Evolutionary conservation across 2,888 invertebrate species (phyloP).

Genomic region (Ormyrus thymus): DNA sequence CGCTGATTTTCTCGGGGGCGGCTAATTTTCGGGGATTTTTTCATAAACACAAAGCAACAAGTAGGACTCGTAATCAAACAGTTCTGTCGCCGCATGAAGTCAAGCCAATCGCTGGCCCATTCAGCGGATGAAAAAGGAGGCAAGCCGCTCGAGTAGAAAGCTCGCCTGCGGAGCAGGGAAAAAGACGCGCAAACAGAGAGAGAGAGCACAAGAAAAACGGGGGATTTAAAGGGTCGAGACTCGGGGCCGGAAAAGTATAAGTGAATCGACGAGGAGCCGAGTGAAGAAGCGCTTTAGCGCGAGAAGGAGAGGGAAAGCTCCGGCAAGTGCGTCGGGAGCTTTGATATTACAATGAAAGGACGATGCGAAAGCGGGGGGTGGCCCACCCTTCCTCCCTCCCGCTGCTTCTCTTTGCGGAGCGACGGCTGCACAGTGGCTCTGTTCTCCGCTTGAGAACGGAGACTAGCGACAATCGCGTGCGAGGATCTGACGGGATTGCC

Average conservation of each 20-base stretch:
- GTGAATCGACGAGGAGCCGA: conserved; percentile 43
- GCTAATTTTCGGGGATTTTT: too few species aligned
- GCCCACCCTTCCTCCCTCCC: too few species aligned
- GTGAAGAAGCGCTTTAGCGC: conserved; percentile 21
- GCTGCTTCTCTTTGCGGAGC: too few species aligned
- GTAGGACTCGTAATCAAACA: conserved; percentile 15
- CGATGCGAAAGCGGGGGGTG: conserved; percentile 25
- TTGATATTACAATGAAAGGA: conserved; percentile 54
- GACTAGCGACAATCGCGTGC: too few species aligned
- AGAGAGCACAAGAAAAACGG: conserved; percentile 20
- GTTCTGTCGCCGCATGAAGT: conserved; percentile 16
- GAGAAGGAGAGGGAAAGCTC: background rate
- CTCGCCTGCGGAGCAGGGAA: conserved; percentile 13
- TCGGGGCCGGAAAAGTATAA: conserved; percentile 27
- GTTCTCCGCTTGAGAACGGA: too few species aligned
- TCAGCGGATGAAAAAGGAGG: conserved; percentile 41
- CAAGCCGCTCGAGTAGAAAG: conserved; percentile 41
- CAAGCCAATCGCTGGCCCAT: conserved; percentile 40
- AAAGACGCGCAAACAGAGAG: conserved; percentile 1
- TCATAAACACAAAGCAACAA: too few species aligned
- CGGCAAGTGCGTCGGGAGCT: conserved; percentile 43
- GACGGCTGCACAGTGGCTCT: too few species aligned
- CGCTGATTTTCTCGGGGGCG: too few species aligned
- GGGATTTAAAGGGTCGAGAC: conserved; percentile 27
- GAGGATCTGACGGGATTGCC: too few species aligned